phyloP scores from a whole-genome alignment of 2,888 invertebrate genomes.

The Ectemnius cavifrons region DNA sequence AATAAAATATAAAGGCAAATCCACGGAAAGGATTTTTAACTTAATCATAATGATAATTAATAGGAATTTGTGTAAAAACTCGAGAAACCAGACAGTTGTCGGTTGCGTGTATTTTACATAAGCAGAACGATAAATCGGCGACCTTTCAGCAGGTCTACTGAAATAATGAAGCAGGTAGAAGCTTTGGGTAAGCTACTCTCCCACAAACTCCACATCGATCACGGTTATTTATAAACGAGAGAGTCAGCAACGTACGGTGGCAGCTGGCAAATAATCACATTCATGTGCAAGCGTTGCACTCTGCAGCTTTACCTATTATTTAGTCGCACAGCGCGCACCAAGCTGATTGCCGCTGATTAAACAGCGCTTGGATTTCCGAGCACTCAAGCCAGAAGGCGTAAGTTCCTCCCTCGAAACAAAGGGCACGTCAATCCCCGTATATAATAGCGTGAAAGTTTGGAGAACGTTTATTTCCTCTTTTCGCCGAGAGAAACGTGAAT shows the following conservation, averaged over 20 bases:
- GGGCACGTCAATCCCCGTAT: too few relatives aligned
- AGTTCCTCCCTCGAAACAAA: too few relatives aligned
- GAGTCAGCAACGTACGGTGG: constrained; percentile 11
- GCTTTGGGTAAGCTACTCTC: constrained; percentile 8
- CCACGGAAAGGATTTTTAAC: too few relatives aligned
- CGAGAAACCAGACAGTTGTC: neutral
- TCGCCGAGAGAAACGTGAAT: too few relatives aligned
- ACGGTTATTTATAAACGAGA: constrained; percentile 47
- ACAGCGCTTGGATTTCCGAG: too few relatives aligned
- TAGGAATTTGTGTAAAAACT: too few relatives aligned
- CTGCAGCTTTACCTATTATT: neutral
- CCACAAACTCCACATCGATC: constrained; percentile 29
- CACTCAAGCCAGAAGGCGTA: too few relatives aligned
- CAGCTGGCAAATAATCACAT: constrained; percentile 24
- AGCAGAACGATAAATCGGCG: neutral
- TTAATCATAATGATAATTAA: too few relatives aligned
- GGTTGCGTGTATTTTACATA: constrained; percentile 39
- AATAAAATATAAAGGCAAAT: too few relatives aligned
- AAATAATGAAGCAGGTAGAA: neutral
- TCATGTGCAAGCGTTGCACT: neutral
- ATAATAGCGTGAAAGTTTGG: too few relatives aligned
- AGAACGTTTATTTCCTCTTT: too few relatives aligned
- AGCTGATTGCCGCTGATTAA: too few relatives aligned
- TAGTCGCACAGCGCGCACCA: neutral
- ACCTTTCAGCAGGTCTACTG: neutral